A percentile compares a stretch with the other conserved stretches of the same genome.
These are phyloP conservation scores for Dasysyrphus albostriatus DNA, from an alignment of 2,888 invertebrate species.

Conservation along the genomic window DNA sequence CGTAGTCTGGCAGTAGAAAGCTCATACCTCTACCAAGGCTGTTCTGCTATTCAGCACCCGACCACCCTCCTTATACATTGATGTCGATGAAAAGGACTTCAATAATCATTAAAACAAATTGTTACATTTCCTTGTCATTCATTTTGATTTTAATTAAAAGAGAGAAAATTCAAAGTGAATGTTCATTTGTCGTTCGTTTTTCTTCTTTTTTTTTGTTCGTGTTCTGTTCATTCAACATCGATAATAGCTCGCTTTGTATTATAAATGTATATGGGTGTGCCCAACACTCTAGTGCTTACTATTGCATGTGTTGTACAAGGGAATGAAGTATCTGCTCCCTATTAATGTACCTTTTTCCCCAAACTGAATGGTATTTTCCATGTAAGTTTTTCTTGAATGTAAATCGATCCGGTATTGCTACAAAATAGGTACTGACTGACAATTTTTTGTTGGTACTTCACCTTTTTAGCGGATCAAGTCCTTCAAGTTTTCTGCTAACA, in stretches of 20 bases:
- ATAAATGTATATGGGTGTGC: slow-evolving; percentile 13
- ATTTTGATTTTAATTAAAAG: slow-evolving; percentile 76
- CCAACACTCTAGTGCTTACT: slow-evolving; percentile 30
- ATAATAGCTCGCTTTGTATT: slow-evolving; percentile 50
- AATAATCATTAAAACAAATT: slow-evolving; percentile 76
- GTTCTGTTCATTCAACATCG: slow-evolving; percentile 43
- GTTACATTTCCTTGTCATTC: slow-evolving; percentile 75
- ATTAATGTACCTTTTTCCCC: slow-evolving; percentile 4
- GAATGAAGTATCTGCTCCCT: not conserved
- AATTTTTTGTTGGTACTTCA: slow-evolving; percentile 23
- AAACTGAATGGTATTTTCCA: slow-evolving; percentile 35
- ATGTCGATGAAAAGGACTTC: slow-evolving; percentile 70
- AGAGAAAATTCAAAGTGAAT: slow-evolving; percentile 72
- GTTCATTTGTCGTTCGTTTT: slow-evolving; percentile 57
- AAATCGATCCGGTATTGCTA: slow-evolving; percentile 57
- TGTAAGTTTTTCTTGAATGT: slow-evolving; percentile 54
- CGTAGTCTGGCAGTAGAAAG: not conserved
- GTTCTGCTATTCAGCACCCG: not conserved
- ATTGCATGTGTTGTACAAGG: slow-evolving; percentile 30
- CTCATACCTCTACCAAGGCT: not conserved
- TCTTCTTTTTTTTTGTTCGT: slow-evolving; percentile 7
- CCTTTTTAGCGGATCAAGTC: slow-evolving; percentile 19
- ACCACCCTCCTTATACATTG: slow-evolving; percentile 16
- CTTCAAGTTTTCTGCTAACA: not conserved
- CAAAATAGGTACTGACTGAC: slow-evolving; percentile 49